Evolutionary conservation across 2,888 invertebrate genomes (phyloP).

Genomic region (Troides aeacus): DNA sequence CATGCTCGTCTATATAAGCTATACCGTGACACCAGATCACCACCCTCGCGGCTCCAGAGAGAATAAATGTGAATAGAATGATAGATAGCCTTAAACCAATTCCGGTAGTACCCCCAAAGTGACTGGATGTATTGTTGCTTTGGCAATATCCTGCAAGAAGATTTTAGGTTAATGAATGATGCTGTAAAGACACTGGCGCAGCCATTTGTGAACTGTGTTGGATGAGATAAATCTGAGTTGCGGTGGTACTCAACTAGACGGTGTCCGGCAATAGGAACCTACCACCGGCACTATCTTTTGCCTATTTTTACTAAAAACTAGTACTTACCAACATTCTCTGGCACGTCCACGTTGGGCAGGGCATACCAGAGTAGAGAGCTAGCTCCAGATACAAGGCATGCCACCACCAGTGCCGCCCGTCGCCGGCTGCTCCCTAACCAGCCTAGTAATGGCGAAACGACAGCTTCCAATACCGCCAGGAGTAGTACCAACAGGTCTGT

Average conservation of each 20-base stretch:
- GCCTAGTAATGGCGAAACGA: conserved; percentile 34
- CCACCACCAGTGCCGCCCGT: conserved; percentile 25
- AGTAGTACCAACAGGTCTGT: conserved; percentile 34
- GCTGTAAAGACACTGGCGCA: too few species aligned
- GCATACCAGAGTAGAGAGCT: conserved; percentile 29
- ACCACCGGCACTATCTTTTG: too few species aligned
- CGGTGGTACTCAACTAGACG: too few species aligned
- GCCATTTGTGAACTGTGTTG: too few species aligned
- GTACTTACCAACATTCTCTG: conserved; percentile 18
- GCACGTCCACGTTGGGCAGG: conserved; percentile 25
- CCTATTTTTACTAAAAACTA: too few species aligned
- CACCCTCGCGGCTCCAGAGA: conserved; percentile 29
- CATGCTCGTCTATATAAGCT: conserved; percentile 33
- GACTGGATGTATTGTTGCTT: conserved; percentile 13
- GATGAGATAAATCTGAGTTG: too few species aligned
- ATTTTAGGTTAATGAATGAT: too few species aligned
- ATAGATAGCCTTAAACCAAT: conserved; percentile 28
- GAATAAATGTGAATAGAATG: conserved; percentile 21
- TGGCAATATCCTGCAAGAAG: conserved; percentile 34
- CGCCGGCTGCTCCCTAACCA: conserved; percentile 34
- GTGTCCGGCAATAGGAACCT: too few species aligned
- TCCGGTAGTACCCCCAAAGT: not conserved
- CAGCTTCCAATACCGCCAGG: conserved; percentile 31
- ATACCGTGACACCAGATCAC: conserved; percentile 34
- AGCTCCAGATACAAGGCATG: conserved; percentile 8